phyloP scores from a whole-genome alignment of 1,140 invertebrate genomes.

The Sipha flava region DNA sequence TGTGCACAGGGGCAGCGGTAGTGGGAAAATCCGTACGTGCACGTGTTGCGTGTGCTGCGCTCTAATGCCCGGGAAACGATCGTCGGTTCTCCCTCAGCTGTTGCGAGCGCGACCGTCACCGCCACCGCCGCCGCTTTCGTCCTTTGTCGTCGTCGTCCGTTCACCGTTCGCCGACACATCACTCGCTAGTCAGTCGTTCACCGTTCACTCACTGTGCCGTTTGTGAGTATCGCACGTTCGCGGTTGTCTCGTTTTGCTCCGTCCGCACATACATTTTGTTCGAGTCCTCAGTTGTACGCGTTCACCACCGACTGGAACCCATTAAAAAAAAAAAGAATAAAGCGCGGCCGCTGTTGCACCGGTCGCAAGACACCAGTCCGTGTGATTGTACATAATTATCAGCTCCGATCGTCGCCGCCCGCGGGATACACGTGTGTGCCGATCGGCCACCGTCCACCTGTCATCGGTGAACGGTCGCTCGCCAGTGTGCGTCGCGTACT shows the following conservation, averaged over 20 bases:
- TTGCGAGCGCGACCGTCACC: background rate
- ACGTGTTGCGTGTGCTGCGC: conserved; percentile 31
- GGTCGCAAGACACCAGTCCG: too few relatives aligned
- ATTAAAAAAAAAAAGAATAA: too few relatives aligned
- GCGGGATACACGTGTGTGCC: too few relatives aligned
- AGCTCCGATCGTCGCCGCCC: too few relatives aligned
- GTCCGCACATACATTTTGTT: too few relatives aligned
- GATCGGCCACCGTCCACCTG: too few relatives aligned
- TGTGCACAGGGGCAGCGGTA: background rate
- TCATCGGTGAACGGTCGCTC: too few relatives aligned
- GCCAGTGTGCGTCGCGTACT: background rate
- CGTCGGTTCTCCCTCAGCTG: conserved; percentile 7
- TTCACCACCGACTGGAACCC: too few relatives aligned
- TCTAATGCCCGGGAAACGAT: conserved; percentile 9
- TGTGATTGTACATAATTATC: too few relatives aligned
- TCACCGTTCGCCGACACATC: background rate
- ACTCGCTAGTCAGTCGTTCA: background rate
- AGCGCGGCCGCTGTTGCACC: too few relatives aligned
- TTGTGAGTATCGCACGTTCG: background rate
- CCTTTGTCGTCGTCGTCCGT: background rate
- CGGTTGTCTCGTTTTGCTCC: too few relatives aligned
- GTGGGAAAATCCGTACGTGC: background rate
- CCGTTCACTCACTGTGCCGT: background rate
- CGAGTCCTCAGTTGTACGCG: too few relatives aligned
- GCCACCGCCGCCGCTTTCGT: background rate